phyloP scores from a whole-genome alignment of 2,797 vertebrate species.

The Eulemur albifrons region DNA sequence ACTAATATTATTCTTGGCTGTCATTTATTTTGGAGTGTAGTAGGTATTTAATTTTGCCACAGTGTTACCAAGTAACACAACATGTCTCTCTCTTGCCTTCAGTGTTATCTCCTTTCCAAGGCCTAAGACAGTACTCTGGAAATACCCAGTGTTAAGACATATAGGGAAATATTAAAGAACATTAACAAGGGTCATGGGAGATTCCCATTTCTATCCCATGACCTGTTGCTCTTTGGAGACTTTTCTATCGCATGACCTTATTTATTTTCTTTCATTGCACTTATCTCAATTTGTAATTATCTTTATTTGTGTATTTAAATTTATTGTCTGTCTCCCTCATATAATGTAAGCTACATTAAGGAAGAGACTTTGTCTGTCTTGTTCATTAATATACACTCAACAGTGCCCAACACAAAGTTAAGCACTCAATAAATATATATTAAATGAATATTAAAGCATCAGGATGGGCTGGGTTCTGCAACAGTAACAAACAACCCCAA shows the following conservation, averaged over 20 bases:
- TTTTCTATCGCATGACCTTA: background rate
- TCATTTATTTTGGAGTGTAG: slow-evolving; percentile 39
- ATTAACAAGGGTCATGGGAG: background rate
- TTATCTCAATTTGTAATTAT: slow-evolving; percentile 33
- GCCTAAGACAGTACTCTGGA: slow-evolving; percentile 29
- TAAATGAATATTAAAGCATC: background rate
- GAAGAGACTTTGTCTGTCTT: background rate
- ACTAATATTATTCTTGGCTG: slow-evolving; percentile 27
- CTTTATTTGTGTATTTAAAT: background rate
- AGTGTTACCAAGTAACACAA: background rate
- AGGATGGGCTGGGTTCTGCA: background rate
- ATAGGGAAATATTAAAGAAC: background rate
- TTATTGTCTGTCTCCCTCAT: background rate
- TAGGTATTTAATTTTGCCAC: slow-evolving; percentile 45
- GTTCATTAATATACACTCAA: background rate
- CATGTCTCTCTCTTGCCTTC: slow-evolving; percentile 21
- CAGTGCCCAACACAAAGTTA: background rate
- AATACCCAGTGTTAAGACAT: background rate
- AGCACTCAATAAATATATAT: background rate
- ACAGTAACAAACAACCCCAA: background rate
- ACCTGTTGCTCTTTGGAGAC: background rate
- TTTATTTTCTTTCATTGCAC: slow-evolving; percentile 22
- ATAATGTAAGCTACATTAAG: background rate
- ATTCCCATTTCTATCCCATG: background rate
- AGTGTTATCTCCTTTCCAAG: slow-evolving; percentile 18